These are phyloP conservation scores for Embiotoca jacksoni DNA, from an alignment of 2,113 vertebrate species.

Conservation along the genomic window DNA sequence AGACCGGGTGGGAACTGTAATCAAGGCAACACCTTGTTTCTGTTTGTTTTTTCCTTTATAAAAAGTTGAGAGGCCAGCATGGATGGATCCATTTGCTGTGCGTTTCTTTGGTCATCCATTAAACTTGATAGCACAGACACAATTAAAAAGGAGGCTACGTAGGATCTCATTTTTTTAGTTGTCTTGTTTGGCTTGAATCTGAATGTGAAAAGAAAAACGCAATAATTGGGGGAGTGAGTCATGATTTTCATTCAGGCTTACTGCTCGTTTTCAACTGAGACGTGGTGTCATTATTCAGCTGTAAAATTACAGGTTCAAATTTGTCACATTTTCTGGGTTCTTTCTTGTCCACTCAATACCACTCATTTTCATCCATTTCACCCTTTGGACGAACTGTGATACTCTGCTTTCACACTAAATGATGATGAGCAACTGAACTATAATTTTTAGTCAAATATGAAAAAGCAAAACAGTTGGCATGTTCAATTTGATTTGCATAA, in stretches of 20 bases:
- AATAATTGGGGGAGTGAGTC: not conserved
- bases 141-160: not conserved
- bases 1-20: conserved; percentile 1
- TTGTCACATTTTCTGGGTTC: not conserved
- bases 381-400: not conserved
- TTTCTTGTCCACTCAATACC: conserved; percentile 2
- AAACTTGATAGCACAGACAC: not conserved
- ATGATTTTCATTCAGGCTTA: not conserved
- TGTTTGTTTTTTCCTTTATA: not conserved
- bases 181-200: not conserved
- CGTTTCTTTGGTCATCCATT: conserved; percentile 15
- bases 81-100: not conserved
- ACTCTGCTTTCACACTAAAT: not conserved
- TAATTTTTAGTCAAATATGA: not conserved
- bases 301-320: conserved; percentile 25
- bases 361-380: conserved; percentile 10
- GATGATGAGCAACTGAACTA: conserved; percentile 9
- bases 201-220: not conserved
- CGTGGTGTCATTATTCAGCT: not conserved
- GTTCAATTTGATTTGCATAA: conserved; percentile 16
- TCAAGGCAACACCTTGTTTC: not conserved
- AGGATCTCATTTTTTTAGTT: not conserved
- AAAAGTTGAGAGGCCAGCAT: not conserved
- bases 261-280: conserved; percentile 11
- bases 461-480: conserved; percentile 7